Base-by-base conservation (phyloP, 2,888 invertebrate species). In the Drosophila phalerata region DNA sequence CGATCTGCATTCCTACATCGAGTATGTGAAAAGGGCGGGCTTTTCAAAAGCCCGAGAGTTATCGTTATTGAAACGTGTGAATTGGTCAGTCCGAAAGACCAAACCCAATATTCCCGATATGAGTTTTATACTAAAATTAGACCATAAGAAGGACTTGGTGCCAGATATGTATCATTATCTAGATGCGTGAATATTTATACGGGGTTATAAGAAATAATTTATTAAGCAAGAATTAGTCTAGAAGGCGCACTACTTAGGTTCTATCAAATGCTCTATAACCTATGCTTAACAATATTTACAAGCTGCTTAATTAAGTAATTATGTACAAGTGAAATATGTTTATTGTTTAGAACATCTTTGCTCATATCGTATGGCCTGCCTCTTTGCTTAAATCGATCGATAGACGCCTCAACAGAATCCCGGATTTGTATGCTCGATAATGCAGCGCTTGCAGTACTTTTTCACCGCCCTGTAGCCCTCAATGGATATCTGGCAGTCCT, bases 391-490 rank as follows among this genome's bases (percentile, higher is more conserved):
- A 60, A 57, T 45, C 45, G 32, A 61, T 61, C 22, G 25, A 19
- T 51, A 10, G 30, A 9, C 17, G 8, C n/a, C 42, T 81, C 93
- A 96, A 93, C 96, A 97, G 92, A 98, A 98, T 30, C 97, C 98
- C 72, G 98, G 98, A 93, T 98, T 98, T 2, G 98, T 98, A 91
- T 98, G 98, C 91, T 98, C 98, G 77, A 98, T 98, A 76, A 98
- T 96, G 92, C 98, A 98, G 85, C 97, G 93, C 89, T 97, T 97
- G 93, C 98, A 98, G 91, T 97, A 97, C 91, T 97, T 97, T 92
- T 98, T 98, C 45, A 98, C 97, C 5, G 97, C 97, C 83, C 97
- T 93, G 91, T 98, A 98, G 0, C 98, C 98, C 81, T 98, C 95
- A 47, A 97, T 93, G 5, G 98, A 97, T 79, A 98, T 96, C 68